Percentiles rank a stretch among this genome's conserved stretches.
phyloP scores from a whole-genome alignment of 2,888 invertebrate genomes.

The Mystacides longicornis region DNA sequence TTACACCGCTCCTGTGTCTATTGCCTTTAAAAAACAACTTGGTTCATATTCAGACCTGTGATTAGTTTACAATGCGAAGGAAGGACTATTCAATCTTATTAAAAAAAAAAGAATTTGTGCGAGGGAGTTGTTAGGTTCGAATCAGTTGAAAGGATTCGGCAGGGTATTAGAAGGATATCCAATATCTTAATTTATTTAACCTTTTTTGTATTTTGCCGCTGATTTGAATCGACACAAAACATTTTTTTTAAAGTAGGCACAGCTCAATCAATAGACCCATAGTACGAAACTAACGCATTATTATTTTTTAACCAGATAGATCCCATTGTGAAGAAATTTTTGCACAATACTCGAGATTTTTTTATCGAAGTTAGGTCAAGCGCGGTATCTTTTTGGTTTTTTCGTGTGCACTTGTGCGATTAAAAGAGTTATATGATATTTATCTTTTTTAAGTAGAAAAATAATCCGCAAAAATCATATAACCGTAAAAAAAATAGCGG shows the following conservation, averaged over 20 bases:
- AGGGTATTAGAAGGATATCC: slow-evolving; percentile 22
- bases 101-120: slow-evolving; percentile 18
- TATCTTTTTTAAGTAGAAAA: slow-evolving; percentile 9
- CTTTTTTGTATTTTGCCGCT: slow-evolving; percentile 20
- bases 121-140: slow-evolving; percentile 19
- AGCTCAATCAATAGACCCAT: neutral
- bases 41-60: slow-evolving; percentile 17
- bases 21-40: slow-evolving; percentile 16
- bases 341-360: slow-evolving; percentile 16
- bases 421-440: slow-evolving; percentile 12
- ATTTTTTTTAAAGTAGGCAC: slow-evolving; percentile 11
- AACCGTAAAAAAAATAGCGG: neutral
- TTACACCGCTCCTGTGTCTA: neutral
- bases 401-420: slow-evolving; percentile 13
- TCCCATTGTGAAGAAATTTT: slow-evolving; percentile 18
- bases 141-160: slow-evolving; percentile 25
- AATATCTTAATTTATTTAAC: slow-evolving; percentile 27
- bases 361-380: slow-evolving; percentile 11
- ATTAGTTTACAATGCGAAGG: slow-evolving; percentile 24
- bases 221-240: slow-evolving; percentile 10
- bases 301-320: slow-evolving; percentile 5
- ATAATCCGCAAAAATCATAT: neutral
- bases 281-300: slow-evolving; percentile 1
- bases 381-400: slow-evolving; percentile 10
- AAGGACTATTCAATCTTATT: slow-evolving; percentile 5